A percentile compares a stretch with the other conserved stretches of the same genome.
These are phyloP conservation scores for Eristalis arbustorum DNA, from an alignment of 2,888 invertebrate species.

Conservation along the genomic window DNA sequence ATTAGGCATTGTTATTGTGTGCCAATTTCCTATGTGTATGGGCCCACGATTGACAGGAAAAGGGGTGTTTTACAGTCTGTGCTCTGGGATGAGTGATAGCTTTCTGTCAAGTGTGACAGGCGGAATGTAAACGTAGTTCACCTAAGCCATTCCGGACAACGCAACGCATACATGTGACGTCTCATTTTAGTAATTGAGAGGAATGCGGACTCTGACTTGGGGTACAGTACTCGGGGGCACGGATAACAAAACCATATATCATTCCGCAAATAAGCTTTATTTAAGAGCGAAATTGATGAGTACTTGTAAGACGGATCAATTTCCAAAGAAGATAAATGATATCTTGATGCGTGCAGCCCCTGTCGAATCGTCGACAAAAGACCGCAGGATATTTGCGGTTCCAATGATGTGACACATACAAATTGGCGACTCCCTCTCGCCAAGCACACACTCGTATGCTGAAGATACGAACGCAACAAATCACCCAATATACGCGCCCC, in stretches of 20 bases:
- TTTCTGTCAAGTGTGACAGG: conserved; percentile 66
- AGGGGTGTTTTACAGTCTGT: conserved; percentile 35
- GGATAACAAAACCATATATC: conserved; percentile 53
- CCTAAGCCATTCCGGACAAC: conserved; percentile 53
- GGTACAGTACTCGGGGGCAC: conserved; percentile 11
- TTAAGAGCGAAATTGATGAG: conserved; percentile 68
- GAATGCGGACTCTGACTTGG: conserved; percentile 30
- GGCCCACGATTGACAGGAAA: conserved; percentile 18
- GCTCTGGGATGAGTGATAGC: conserved; percentile 56
- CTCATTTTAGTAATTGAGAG: conserved; percentile 60
- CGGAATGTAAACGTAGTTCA: conserved; percentile 61
- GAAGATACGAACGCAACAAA: conserved; percentile 50
- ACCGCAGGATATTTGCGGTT: conserved; percentile 42
- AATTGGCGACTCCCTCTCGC: conserved; percentile 51
- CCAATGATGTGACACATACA: conserved; percentile 67
- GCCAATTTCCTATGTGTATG: conserved; percentile 36
- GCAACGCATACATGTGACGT: conserved; percentile 34
- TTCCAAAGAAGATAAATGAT: conserved; percentile 68
- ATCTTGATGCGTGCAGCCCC: conserved; percentile 5
- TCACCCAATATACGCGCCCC: conserved; percentile 61
- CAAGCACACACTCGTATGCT: background rate
- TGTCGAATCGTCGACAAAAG: conserved; percentile 44
- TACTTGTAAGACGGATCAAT: conserved; percentile 57
- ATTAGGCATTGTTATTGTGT: conserved; percentile 10
- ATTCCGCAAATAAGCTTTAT: conserved; percentile 65